These are phyloP conservation scores for Epinephelus moara DNA, from an alignment of 2,113 vertebrate genomes.

Conservation along the genomic window DNA sequence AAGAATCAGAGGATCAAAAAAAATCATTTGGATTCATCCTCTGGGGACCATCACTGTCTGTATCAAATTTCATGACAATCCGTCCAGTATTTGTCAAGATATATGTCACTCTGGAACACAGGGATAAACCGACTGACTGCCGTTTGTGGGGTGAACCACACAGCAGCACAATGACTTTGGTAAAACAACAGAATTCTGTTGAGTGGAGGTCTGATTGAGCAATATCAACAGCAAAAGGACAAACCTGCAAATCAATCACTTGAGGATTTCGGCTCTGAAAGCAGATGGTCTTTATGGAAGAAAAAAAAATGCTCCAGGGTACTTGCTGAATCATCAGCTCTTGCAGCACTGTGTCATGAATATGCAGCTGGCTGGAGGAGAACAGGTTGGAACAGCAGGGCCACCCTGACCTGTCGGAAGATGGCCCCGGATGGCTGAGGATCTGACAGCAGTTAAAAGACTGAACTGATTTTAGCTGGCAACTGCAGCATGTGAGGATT, in stretches of 20 bases:
- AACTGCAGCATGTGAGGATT: background rate
- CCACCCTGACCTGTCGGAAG: background rate
- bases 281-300: slow-evolving; percentile 25
- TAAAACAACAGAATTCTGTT: background rate
- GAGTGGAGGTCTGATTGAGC: background rate
- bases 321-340: slow-evolving; percentile 26
- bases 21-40: background rate
- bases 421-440: background rate
- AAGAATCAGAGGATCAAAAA: background rate
- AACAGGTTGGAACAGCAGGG: slow-evolving; percentile 35
- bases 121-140: background rate
- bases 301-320: background rate
- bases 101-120: background rate
- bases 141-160: background rate
- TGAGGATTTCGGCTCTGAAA: background rate
- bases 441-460: slow-evolving; percentile 31
- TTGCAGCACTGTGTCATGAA: slow-evolving; percentile 17
- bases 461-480: background rate
- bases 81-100: background rate
- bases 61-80: background rate
- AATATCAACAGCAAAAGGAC: background rate
- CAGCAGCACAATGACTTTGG: background rate
- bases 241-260: background rate
- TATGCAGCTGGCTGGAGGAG: slow-evolving; percentile 43
- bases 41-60: background rate